A percentile compares a stretch with the other conserved stretches of the same genome.
Conservation (phyloP, 2,797 vertebrate species). For the Pseudochaenichthys georgianus region DNA sequence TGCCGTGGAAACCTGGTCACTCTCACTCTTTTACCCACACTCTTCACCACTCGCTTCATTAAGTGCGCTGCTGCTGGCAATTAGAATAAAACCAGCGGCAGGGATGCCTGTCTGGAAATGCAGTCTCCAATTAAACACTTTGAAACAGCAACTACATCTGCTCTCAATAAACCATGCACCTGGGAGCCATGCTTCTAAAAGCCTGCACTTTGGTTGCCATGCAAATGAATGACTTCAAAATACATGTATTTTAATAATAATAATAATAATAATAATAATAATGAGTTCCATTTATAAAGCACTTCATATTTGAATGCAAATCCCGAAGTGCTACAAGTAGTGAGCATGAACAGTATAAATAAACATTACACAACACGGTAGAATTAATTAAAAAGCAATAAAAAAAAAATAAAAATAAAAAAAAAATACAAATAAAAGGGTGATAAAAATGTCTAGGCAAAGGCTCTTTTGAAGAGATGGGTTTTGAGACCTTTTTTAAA, state of each 20-base stretch:
- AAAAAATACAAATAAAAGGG: no score
- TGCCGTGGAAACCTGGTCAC: conserved; percentile 88
- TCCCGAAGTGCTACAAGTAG: no score
- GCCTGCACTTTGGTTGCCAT: conserved; percentile 52
- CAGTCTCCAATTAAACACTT: conserved; percentile 87
- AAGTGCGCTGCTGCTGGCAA: conserved; percentile 86
- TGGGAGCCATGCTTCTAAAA: conserved; percentile 70
- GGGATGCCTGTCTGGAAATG: conserved; percentile 84
- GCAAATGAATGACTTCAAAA: conserved; percentile 59
- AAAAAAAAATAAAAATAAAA: no score
- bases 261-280: no score
- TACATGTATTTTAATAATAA: conserved; percentile 63
- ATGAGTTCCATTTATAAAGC: no score
- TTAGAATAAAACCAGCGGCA: conserved; percentile 87
- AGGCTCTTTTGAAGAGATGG: no score
- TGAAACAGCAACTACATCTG: conserved; percentile 81
- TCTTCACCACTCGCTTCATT: conserved; percentile 85
- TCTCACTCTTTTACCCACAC: conserved; percentile 80
- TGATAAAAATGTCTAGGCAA: no score
- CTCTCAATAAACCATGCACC: conserved; percentile 77
- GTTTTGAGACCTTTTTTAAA: no score
- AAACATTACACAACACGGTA: no score
- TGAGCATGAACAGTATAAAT: no score
- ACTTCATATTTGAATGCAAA: no score
- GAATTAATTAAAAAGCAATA: no score